Evolutionary conservation across 2,888 invertebrate genomes (phyloP).

Genomic region (Orgyia antiqua): DNA sequence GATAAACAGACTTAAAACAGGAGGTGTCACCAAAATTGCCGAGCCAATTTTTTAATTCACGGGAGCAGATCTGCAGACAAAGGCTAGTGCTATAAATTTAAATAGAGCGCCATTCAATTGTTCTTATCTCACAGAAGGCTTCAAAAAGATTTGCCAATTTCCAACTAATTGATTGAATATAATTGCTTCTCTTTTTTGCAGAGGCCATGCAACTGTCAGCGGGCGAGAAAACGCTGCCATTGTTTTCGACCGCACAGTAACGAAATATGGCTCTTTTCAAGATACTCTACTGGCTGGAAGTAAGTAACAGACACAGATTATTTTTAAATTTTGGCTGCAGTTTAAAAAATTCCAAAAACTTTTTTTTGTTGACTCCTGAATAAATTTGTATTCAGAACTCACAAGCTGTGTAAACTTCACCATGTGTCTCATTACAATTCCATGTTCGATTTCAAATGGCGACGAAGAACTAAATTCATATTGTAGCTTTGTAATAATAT

Average conservation of each 20-base stretch:
- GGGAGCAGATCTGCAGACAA: too few species aligned
- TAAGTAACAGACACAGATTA: slow-evolving; percentile 66
- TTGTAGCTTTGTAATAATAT: slow-evolving; percentile 47
- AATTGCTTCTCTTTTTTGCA: slow-evolving; percentile 67
- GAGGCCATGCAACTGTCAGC: slow-evolving; percentile 95
- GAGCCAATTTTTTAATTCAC: too few species aligned
- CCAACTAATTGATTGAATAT: too few species aligned
- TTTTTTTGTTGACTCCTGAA: slow-evolving; percentile 33
- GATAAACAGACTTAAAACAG: too few species aligned
- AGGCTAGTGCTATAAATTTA: too few species aligned
- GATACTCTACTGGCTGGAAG: slow-evolving; percentile 98
- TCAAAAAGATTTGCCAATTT: too few species aligned
- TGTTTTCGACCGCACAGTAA: slow-evolving; percentile 95
- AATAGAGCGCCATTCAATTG: too few species aligned
- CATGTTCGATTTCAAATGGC: slow-evolving; percentile 27
- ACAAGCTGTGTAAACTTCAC: slow-evolving; percentile 51
- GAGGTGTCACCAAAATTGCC: too few species aligned
- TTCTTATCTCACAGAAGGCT: too few species aligned
- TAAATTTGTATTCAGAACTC: slow-evolving; percentile 30
- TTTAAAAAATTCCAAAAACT: neutral
- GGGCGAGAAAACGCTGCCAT: slow-evolving; percentile 92
- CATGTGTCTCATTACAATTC: slow-evolving; percentile 52
- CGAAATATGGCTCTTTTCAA: slow-evolving; percentile 98
- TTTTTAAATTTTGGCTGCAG: neutral
- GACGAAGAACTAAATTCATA: slow-evolving; percentile 38